phyloP scores from a whole-genome alignment of 2,113 vertebrate species.

The Micromys minutus region DNA sequence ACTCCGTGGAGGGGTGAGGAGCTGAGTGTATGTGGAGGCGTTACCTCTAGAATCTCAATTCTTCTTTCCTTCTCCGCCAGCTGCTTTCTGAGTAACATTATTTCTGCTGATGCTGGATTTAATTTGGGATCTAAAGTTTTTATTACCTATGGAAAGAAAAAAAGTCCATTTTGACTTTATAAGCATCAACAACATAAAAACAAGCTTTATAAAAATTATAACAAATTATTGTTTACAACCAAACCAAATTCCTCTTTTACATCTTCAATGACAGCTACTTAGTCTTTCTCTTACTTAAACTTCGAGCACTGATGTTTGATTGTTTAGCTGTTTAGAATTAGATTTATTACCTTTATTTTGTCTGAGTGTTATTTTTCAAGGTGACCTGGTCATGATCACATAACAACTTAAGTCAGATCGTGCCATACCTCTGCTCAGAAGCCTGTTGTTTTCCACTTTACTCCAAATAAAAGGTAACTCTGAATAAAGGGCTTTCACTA shows the following conservation, averaged over 20 bases:
- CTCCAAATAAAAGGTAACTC: background rate
- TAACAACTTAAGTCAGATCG: background rate
- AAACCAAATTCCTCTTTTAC: constrained; percentile 10
- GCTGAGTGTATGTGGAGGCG: background rate
- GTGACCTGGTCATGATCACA: background rate
- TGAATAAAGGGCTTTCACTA: background rate
- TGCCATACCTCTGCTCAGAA: background rate
- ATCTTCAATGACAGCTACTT: background rate
- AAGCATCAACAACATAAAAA: constrained; percentile 32
- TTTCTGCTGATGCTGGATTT: constrained; percentile 97
- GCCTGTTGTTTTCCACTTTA: background rate
- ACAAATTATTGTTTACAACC: background rate
- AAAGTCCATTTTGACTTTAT: constrained; percentile 11
- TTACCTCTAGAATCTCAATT: constrained; percentile 93
- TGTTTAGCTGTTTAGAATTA: background rate
- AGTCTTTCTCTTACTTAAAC: background rate
- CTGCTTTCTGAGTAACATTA: constrained; percentile 93
- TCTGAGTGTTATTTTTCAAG: background rate
- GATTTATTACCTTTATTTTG: background rate
- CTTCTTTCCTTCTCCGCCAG: constrained; percentile 93
- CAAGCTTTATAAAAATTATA: background rate
- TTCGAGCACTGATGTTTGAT: background rate
- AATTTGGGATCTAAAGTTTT: constrained; percentile 96
- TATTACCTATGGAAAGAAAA: constrained; percentile 90
- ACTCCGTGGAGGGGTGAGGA: background rate